Evolutionary conservation across 2,797 vertebrate genomes (phyloP).

Genomic region (Anomalospiza imberbis): DNA sequence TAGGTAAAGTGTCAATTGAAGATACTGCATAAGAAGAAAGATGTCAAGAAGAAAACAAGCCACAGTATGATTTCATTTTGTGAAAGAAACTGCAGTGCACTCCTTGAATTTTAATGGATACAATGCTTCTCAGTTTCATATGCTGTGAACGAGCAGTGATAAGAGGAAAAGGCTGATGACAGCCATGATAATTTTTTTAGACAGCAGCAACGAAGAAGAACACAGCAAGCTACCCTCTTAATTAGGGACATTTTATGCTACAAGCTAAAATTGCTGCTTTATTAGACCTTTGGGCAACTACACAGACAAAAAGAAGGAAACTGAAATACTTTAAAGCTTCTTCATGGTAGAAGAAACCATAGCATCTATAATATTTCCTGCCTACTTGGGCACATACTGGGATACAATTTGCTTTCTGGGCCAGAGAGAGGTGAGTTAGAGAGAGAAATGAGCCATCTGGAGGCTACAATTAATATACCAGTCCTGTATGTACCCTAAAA

Average conservation of each 20-base stretch:
- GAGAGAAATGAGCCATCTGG: not conserved
- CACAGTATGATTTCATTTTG: not conserved
- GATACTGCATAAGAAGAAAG: not conserved
- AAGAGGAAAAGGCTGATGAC: not conserved
- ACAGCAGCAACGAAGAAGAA: not conserved
- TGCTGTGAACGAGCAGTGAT: not conserved
- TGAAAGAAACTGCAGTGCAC: not conserved
- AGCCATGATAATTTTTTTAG: not conserved
- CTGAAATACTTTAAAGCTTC: not conserved
- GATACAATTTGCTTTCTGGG: not conserved
- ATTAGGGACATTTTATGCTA: not conserved
- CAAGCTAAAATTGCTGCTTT: not conserved
- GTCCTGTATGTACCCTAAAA: not conserved
- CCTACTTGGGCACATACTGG: not conserved
- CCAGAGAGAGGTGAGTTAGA: not conserved
- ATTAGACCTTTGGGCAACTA: not conserved
- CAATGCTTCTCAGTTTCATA: not conserved
- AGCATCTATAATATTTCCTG: not conserved
- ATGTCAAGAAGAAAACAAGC: not conserved
- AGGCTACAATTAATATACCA: not conserved
- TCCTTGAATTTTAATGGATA: not conserved
- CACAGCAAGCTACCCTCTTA: not conserved
- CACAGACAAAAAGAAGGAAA: not conserved
- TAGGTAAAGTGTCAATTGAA: not conserved
- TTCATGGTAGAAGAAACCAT: not conserved